Evolutionary conservation across 2,113 vertebrate species (phyloP).

Genomic region (Heptranchias perlo): DNA sequence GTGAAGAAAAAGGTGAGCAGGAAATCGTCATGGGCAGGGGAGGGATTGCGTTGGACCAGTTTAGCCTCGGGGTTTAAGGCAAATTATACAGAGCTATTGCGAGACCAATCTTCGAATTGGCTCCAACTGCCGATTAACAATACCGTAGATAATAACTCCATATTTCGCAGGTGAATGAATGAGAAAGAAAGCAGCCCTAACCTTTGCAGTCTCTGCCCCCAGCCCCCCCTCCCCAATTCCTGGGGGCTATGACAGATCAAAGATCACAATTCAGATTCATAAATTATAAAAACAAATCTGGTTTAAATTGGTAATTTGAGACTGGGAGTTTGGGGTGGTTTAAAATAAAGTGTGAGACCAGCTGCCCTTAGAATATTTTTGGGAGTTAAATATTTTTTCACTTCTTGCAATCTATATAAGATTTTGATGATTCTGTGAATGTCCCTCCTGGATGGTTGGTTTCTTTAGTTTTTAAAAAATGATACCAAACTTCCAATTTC

Average conservation of each 20-base stretch:
- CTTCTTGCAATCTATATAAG: background rate
- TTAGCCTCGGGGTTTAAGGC: background rate
- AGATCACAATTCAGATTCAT: background rate
- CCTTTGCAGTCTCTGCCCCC: no score
- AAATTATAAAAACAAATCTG: background rate
- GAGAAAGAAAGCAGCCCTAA: no score
- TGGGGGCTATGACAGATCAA: background rate
- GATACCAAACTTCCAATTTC: background rate
- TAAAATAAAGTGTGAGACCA: background rate
- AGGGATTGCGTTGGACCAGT: background rate
- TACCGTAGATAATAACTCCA: no score
- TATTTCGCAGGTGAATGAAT: no score
- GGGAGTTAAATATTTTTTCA: background rate
- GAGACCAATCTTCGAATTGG: background rate
- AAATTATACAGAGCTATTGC: background rate
- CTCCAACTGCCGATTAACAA: background rate
- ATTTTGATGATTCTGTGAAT: background rate
- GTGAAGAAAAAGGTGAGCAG: background rate
- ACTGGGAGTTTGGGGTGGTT: background rate
- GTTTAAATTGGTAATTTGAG: background rate
- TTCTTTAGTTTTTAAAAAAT: background rate
- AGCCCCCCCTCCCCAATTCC: background rate
- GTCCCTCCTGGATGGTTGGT: background rate
- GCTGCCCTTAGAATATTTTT: background rate
- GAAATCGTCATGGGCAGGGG: background rate